phyloP scores from a whole-genome alignment of 1,140 invertebrate species.

The Philaenus spumarius region DNA sequence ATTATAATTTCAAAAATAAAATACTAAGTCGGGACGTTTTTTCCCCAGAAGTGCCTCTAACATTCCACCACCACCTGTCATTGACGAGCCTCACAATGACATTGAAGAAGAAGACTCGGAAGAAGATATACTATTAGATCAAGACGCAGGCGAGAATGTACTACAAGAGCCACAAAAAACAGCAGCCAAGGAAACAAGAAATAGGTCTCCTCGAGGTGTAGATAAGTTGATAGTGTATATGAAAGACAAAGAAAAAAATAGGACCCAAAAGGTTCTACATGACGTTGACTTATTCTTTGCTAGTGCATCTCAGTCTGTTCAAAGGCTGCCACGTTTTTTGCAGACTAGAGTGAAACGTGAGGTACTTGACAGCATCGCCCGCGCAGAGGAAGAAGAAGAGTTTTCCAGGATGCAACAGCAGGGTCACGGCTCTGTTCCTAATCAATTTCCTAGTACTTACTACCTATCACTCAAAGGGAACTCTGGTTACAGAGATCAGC shows the following conservation, averaged over 20 bases:
- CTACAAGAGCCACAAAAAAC: neutral
- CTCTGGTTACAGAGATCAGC: neutral
- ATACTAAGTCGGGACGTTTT: neutral
- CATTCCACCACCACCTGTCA: neutral
- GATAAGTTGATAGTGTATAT: neutral
- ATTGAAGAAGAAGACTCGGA: neutral
- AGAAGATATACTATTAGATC: neutral
- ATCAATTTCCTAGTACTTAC: no score
- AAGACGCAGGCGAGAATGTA: no score
- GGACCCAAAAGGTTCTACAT: neutral
- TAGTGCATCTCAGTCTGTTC: neutral
- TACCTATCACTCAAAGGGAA: neutral
- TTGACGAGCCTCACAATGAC: neutral
- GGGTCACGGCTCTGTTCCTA: neutral
- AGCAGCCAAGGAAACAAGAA: neutral
- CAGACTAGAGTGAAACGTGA: neutral
- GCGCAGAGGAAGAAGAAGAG: constrained; percentile 4
- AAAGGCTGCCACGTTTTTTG: neutral
- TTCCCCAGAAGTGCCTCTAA: neutral
- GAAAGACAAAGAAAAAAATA: neutral
- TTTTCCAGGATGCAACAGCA: neutral
- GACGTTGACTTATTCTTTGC: neutral
- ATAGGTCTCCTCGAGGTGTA: neutral
- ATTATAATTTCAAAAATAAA: neutral
- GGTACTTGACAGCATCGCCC: neutral